A percentile compares a stretch with the other conserved stretches of the same genome.
phyloP scores from a whole-genome alignment of 2,888 invertebrate species.

The Calameuta filiformis region DNA sequence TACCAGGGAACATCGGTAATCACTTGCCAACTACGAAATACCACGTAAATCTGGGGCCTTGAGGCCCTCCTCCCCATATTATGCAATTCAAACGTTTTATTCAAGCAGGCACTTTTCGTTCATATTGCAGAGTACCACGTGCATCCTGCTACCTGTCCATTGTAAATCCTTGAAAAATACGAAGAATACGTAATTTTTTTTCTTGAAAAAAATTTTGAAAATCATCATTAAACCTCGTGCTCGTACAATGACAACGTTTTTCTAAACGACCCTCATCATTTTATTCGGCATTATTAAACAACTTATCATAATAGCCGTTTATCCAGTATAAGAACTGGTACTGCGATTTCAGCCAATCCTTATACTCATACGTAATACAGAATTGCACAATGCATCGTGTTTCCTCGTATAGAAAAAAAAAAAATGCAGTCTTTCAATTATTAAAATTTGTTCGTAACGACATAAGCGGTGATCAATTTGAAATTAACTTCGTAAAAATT shows the following conservation, averaged over 20 bases:
- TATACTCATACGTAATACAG: neutral
- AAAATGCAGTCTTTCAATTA: neutral
- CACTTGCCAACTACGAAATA: neutral
- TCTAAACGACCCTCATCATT: neutral
- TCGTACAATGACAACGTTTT: neutral
- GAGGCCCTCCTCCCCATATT: neutral
- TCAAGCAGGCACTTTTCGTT: neutral
- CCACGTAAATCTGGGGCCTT: neutral
- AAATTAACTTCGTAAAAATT: neutral
- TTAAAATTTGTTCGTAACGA: neutral
- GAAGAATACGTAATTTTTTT: neutral
- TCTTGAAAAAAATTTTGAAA: neutral
- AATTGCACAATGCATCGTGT: neutral
- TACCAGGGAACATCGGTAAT: neutral
- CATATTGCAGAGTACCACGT: neutral
- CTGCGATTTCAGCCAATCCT: neutral
- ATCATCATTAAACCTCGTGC: neutral
- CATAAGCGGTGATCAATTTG: neutral
- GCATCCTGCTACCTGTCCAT: neutral
- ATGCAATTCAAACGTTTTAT: neutral
- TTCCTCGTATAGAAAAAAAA: neutral
- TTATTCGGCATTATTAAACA: neutral
- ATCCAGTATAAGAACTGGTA: neutral
- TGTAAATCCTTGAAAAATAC: neutral
- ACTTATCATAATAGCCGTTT: neutral